Evolutionary conservation across 2,797 vertebrate genomes (phyloP).

Genomic region (Pantherophis alleghaniensis): DNA sequence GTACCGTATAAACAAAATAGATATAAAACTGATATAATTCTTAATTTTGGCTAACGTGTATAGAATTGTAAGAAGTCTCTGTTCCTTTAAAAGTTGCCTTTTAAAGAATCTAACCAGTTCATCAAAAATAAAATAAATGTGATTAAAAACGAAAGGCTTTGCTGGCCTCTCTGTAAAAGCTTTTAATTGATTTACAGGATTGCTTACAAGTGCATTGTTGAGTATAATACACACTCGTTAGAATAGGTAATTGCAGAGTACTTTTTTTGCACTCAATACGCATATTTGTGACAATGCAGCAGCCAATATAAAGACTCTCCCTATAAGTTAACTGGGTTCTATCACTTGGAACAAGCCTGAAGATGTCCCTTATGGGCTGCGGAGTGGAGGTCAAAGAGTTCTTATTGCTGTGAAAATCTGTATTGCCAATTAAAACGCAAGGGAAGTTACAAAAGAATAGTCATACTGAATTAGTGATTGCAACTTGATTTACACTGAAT

Average conservation of each 20-base stretch:
- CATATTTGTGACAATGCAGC: background rate
- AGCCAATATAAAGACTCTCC: background rate
- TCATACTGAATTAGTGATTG: background rate
- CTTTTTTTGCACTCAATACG: background rate
- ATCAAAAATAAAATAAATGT: background rate
- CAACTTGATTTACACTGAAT: background rate
- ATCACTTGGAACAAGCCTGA: background rate
- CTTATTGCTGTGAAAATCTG: background rate
- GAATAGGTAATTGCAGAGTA: background rate
- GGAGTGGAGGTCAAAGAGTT: background rate
- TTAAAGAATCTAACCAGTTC: background rate
- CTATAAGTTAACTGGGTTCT: background rate
- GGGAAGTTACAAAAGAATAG: background rate
- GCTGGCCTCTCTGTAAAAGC: background rate
- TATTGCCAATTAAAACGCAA: background rate
- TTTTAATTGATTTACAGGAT: background rate
- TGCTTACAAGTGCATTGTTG: background rate
- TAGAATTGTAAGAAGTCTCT: background rate
- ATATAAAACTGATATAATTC: background rate
- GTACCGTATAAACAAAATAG: background rate
- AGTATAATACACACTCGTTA: background rate
- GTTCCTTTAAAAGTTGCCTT: background rate
- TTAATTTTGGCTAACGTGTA: background rate
- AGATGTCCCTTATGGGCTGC: background rate
- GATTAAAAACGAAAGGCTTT: background rate